Conservation (phyloP, 2,888 invertebrate species). For the Epiblema foenella region DNA sequence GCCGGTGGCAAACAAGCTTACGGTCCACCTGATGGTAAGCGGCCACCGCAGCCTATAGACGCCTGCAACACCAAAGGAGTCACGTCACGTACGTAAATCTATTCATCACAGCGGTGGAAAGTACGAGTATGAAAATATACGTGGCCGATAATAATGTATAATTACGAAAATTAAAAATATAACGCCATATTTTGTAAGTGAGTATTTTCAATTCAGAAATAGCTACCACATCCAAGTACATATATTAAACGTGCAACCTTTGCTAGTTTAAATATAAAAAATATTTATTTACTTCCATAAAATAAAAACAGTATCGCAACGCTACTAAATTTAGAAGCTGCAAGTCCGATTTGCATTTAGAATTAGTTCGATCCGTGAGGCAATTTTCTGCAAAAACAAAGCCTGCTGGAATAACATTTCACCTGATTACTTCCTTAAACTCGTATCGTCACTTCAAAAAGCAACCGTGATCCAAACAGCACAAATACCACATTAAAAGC, state of each 20-base stretch:
- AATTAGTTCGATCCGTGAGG: constrained; percentile 41
- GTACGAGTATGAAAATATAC: no score
- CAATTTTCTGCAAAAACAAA: constrained; percentile 40
- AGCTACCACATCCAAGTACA: no score
- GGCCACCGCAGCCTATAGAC: no score
- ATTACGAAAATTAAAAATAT: no score
- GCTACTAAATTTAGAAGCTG: constrained; percentile 23
- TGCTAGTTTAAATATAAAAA: neutral
- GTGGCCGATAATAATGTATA: no score
- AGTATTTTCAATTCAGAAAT: no score
- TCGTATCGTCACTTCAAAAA: constrained; percentile 1
- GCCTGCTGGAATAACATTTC: constrained; percentile 14
- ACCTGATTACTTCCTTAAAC: constrained; percentile 19
- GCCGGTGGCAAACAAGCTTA: no score
- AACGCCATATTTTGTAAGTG: no score
- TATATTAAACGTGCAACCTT: neutral
- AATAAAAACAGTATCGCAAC: constrained; percentile 3
- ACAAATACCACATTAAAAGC: constrained; percentile 3
- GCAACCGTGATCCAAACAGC: constrained; percentile 3
- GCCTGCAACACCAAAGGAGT: no score
- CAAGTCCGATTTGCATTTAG: constrained; percentile 40
- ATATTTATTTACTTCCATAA: constrained; percentile 1
- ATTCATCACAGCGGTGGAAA: no score
- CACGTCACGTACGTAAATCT: no score
- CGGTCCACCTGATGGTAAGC: no score